Evolutionary conservation across 2,113 vertebrate species (phyloP), one percentile per base, ranked within the genome.

Genomic region (Eupsittula cactorum): DNA sequence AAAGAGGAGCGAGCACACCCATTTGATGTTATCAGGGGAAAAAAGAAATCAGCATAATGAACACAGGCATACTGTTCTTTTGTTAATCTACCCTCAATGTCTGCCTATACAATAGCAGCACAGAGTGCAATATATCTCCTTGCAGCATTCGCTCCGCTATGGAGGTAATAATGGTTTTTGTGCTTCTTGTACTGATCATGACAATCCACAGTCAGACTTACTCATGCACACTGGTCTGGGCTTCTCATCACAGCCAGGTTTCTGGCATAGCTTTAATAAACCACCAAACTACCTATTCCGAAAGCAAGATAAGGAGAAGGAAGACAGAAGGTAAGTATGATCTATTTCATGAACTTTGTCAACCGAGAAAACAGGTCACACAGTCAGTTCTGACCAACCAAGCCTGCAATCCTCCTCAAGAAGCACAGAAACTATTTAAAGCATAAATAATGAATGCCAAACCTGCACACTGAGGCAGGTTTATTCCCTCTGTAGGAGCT

Each of bases 341-440:
- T 90, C 47, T 77, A 84, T 52, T 94, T 95, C 44, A 82, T 21
- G 41, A 59, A 76, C 33, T 94, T 95, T 8, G 19, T 84, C 94
- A 98, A 77, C 67, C 60, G 23, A 88, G 82, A 82, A 49, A 94
- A 83, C n/a, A 80, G 68, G 81, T 96, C 86, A 89, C 60, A 76
- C 24, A 24, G 57, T 35, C 33, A 24, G 33, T 91, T 86, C 83
- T 91, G 75, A 84, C 78, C 88, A 91, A 52, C 59, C 41, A 85
- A n/a, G 62, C 62, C 50, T 68, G 78, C 14, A 7, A 44, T 70
- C 60, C 52, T 96, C 75, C 88, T 86, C 68, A 74, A 90, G 93
- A 92, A 46, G 59, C 53, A 86, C 6, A 82, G 39, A 90, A 90
- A 82, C 75, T 35, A 59, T 44, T 86, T 85, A 76, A 75, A 86